Conservation (phyloP, 2,888 invertebrate species). For the Leucania comma region DNA sequence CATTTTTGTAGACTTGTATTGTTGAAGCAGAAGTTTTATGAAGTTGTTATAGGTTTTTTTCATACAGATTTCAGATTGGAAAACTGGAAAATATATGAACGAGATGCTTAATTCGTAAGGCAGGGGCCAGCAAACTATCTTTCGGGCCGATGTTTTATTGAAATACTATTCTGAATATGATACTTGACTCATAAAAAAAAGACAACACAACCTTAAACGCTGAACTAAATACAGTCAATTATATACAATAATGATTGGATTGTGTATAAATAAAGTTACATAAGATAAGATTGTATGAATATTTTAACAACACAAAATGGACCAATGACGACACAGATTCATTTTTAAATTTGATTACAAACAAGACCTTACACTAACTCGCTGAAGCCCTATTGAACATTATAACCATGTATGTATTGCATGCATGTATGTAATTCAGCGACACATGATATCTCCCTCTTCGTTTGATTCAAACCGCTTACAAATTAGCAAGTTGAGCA, state of each 20-base stretch:
- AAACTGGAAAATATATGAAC: background rate
- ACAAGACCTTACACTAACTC: conserved; percentile 16
- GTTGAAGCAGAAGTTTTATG: background rate
- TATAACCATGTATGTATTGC: conserved; percentile 24
- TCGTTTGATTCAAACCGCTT: conserved; percentile 51
- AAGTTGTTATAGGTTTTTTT: background rate
- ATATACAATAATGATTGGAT: background rate
- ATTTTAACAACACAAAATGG: conserved; percentile 16
- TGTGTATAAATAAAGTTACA: background rate
- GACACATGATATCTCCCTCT: conserved; percentile 56
- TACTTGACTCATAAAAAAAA: too few species aligned
- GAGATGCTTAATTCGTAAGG: too few species aligned
- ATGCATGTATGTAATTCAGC: conserved; percentile 37
- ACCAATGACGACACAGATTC: conserved; percentile 10
- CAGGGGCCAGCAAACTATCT: too few species aligned
- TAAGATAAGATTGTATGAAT: background rate
- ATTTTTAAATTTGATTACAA: conserved; percentile 19
- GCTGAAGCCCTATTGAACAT: conserved; percentile 16
- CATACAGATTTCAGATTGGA: background rate
- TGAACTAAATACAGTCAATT: background rate
- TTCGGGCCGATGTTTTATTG: too few species aligned
- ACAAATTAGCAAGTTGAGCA: conserved; percentile 54
- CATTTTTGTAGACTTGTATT: conserved; percentile 49
- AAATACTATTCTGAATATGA: background rate
- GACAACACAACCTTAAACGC: too few species aligned